Evolutionary conservation across 2,113 vertebrate species (phyloP), one percentile per base, ranked within the genome.

Genomic region (Cynopterus brachyotis): DNA sequence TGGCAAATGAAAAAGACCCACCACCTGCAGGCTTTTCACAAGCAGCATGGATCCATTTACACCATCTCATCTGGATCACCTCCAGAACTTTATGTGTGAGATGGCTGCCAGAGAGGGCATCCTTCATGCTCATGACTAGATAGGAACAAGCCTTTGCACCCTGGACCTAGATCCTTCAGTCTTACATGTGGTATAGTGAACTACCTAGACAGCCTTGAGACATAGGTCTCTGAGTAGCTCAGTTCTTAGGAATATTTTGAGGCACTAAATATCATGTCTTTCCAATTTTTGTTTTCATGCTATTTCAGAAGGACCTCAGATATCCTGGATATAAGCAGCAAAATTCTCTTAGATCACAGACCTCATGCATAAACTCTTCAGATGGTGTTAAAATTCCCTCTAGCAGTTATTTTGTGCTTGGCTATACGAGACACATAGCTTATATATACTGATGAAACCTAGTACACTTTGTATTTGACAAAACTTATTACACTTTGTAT

Each of bases 171-270:
- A 45, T 4, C 67, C 37, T 45, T 53, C 28, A 10, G 15, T 32
- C 16, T 91, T 22, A 35, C 0, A 1, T 20, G 3, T 9, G 0
- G 1, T 15, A 17, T 30, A 32, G 12, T 19, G 30, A 37, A 4
- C 69, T 64, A 20, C 42, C 60, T 50, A 35, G 83, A 37, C 0
- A 1, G 62, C 1, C 15, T 57, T 42, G 59, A 17, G 20, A 72
- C 22, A 1, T 55, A 11, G 16, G 28, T 50, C 59, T 90, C 76
- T 6, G 9, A 73, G 53, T 26, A 53, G 4, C 42, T 64, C 53
- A 91, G 47, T 35, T 67, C 40, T n/a, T 55, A 42, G 50, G 11
- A 70, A 35, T 3, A 22, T 12, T 89, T 37, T n/a, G 40, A 70
- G 69, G n/a, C 40, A n/a, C 17, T 45, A 26, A 81, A 62, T 66